phyloP scores from a whole-genome alignment of 2,888 invertebrate species.

The Petrolisthes manimaculis region DNA sequence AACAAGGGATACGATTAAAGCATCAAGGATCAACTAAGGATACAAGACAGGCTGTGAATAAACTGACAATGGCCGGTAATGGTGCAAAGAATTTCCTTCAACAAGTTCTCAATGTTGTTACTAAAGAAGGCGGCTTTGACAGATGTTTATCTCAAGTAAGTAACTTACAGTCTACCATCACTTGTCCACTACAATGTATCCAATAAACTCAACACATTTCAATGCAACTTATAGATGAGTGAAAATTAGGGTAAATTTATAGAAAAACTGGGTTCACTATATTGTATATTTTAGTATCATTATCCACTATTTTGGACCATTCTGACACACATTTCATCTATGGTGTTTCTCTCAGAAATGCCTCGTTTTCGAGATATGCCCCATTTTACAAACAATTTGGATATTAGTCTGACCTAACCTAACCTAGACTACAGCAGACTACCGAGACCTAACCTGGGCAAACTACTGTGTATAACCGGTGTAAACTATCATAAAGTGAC shows the following conservation, averaged over 20 bases:
- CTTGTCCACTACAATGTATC: too few relatives aligned
- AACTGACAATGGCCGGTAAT: background rate
- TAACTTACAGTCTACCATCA: too few relatives aligned
- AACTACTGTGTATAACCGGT: background rate
- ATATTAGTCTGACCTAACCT: background rate
- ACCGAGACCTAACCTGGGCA: background rate
- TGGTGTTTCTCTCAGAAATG: too few relatives aligned
- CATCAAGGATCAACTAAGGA: too few relatives aligned
- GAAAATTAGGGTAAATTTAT: background rate
- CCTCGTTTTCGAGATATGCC: background rate
- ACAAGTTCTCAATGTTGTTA: background rate
- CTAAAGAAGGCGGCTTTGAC: background rate
- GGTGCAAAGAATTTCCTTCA: background rate
- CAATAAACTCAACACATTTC: background rate
- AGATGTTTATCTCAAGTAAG: background rate
- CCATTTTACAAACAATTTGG: background rate
- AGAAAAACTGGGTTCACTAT: background rate
- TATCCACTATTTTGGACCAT: background rate
- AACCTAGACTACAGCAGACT: background rate
- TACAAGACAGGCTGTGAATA: too few relatives aligned
- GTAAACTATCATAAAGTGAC: too few relatives aligned
- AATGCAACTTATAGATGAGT: background rate
- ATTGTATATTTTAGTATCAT: background rate
- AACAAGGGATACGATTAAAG: too few relatives aligned
- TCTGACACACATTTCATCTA: background rate